Conservation (phyloP, 1,140 invertebrate genomes). For the Drosophila tsacasi region DNA sequence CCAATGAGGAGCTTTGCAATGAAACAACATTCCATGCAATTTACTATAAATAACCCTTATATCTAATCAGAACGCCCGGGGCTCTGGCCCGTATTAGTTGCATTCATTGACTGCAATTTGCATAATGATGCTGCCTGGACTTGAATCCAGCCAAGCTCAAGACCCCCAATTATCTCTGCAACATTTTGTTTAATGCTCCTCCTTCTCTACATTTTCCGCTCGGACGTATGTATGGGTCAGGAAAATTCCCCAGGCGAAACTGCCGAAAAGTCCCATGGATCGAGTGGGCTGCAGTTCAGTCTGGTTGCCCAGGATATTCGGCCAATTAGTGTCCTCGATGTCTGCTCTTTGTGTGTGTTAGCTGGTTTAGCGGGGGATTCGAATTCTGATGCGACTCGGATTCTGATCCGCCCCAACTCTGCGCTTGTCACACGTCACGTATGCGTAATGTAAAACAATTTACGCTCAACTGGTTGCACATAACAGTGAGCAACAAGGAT, state of each 20-base stretch:
- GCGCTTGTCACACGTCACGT: constrained; percentile 41
- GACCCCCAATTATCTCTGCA: constrained; percentile 25
- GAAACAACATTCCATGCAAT: constrained; percentile 28
- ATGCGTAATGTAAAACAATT: constrained; percentile 50
- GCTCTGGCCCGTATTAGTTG: constrained; percentile 36
- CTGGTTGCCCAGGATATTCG: constrained; percentile 47
- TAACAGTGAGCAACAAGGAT: neutral
- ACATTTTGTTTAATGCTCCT: constrained; percentile 36
- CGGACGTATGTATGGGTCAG: neutral
- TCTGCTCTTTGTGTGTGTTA: neutral
- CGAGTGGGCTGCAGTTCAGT: constrained; percentile 8
- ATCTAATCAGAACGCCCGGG: constrained; percentile 35
- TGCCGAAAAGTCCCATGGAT: constrained; percentile 4
- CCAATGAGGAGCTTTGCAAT: constrained; percentile 7
- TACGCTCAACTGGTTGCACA: constrained; percentile 12
- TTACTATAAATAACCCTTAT: constrained; percentile 56
- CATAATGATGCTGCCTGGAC: constrained; percentile 39
- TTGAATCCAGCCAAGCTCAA: constrained; percentile 18
- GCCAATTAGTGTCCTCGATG: constrained; percentile 44
- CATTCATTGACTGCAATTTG: constrained; percentile 59
- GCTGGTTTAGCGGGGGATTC: constrained; percentile 3
- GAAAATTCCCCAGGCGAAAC: constrained; percentile 8
- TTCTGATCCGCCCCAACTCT: neutral
- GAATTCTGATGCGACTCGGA: neutral
- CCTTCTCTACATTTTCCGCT: constrained; percentile 22